phyloP scores from a whole-genome alignment of 2,797 vertebrate species.

The Champsocephalus esox region DNA sequence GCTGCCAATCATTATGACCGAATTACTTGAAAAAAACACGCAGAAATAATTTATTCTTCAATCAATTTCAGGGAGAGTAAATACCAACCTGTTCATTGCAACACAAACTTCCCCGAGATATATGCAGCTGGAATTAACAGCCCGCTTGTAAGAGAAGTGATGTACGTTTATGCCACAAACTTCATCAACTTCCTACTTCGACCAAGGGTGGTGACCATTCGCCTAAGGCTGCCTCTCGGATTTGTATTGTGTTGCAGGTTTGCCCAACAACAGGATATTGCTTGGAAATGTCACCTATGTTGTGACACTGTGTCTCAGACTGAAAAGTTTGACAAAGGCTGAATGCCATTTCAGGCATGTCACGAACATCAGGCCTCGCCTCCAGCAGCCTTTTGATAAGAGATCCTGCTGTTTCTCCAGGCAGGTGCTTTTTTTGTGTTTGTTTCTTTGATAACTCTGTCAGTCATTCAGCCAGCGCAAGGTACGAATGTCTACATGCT shows the following conservation, averaged over 20 bases:
- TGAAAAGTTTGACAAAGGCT: conserved; percentile 64
- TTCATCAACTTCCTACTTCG: neutral
- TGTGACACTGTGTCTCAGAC: conserved; percentile 44
- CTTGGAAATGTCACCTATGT: conserved; percentile 82
- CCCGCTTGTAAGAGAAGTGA: conserved; percentile 2
- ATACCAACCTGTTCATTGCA: conserved; percentile 42
- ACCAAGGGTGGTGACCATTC: conserved; percentile 68
- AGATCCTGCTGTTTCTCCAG: conserved; percentile 57
- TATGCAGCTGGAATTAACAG: conserved; percentile 18
- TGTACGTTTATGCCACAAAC: neutral
- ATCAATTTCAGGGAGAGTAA: conserved; percentile 41
- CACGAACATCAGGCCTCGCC: conserved; percentile 71
- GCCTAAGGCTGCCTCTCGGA: conserved; percentile 65
- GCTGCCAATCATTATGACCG: conserved; percentile 46
- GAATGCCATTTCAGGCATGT: conserved; percentile 72
- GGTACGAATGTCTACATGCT: conserved; percentile 44
- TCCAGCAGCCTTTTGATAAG: conserved; percentile 71
- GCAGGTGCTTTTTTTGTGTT: conserved; percentile 48
- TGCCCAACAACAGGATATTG: conserved; percentile 77
- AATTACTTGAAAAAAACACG: conserved; percentile 15
- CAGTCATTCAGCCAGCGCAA: conserved; percentile 71
- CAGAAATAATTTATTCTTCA: conserved; percentile 26
- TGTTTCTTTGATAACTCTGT: conserved; percentile 82
- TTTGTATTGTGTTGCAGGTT: conserved; percentile 75
- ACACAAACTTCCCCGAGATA: conserved; percentile 13